These are phyloP conservation scores for Lacanobia oleracea DNA, from an alignment of 2,888 invertebrate species.

Conservation along the genomic window DNA sequence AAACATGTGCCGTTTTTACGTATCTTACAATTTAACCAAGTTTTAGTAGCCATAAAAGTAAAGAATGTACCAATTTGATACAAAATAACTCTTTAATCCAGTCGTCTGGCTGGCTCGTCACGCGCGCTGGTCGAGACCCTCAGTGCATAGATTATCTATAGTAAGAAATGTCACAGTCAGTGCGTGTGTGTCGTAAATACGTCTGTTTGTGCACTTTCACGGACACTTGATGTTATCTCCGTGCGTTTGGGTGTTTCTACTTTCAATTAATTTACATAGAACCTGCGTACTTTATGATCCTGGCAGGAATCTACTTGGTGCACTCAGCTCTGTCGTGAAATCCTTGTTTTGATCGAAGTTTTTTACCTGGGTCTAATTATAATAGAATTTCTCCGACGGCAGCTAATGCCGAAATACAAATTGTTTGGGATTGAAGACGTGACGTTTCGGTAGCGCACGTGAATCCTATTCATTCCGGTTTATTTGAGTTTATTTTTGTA, in stretches of 20 bases:
- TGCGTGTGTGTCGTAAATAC: slow-evolving; percentile 45
- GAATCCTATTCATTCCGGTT: too few species aligned
- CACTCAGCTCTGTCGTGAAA: neutral
- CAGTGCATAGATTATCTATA: slow-evolving; percentile 37
- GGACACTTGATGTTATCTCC: slow-evolving; percentile 45
- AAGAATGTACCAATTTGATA: slow-evolving; percentile 22
- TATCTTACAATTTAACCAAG: slow-evolving; percentile 33
- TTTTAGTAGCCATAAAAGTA: slow-evolving; percentile 23
- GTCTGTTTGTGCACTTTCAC: slow-evolving; percentile 45
- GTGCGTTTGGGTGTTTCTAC: slow-evolving; percentile 26
- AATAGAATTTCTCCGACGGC: too few species aligned
- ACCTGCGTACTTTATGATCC: neutral
- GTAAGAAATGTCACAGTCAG: slow-evolving; percentile 31
- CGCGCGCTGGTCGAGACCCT: slow-evolving; percentile 25
- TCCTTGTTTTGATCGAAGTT: too few species aligned
- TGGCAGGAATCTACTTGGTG: neutral
- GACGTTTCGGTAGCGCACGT: too few species aligned
- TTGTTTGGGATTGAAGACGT: too few species aligned
- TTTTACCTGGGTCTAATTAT: too few species aligned
- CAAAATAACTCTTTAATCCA: slow-evolving; percentile 16
- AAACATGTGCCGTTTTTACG: slow-evolving; percentile 25
- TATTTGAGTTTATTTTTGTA: too few species aligned
- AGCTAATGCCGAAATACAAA: too few species aligned
- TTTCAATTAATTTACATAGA: slow-evolving; percentile 47
- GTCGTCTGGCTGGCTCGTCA: slow-evolving; percentile 31